Base-by-base conservation (phyloP, 1,140 invertebrate genomes). In the Geopemphigus sp. region DNA sequence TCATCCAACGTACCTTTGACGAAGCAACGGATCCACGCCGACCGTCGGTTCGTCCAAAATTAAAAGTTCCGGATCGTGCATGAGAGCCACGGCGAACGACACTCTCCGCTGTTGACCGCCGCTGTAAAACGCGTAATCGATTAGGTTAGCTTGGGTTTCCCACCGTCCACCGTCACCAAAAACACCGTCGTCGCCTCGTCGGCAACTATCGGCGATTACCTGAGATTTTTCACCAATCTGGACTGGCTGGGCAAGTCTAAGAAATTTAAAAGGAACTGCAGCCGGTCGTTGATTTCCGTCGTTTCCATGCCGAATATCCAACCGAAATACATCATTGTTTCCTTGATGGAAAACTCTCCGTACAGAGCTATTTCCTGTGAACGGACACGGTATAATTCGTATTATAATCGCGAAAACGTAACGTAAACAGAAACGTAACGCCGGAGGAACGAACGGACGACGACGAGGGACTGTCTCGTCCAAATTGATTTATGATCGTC, bases 21-120 rank as follows among this genome's bases (percentile, higher is more conserved):
- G 89, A 1, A 98, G 87, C 5, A 98, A 89, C 1, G 96, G 97
- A 87, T 98, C 96, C 0, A 98, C 95, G 54, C 97, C 96, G 11
- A 97, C 95, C 1, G 95, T 97, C 0, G 96, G 95, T 84, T 98
- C 96, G 84, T 98, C 96, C 63, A 98, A 86, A 83, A 98, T 96
- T 26, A 98, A 86, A 0, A 97, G 87, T 86, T 96, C 93, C 0
- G 95, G 95, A 81, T 95, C 92, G 57, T 96, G 93, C 26, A 98
- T 86, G 19, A 97, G 86, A 0, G 95, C 93, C 0, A 93, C 91
- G 0, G 95, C 94, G 72, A 98, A 89, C 11, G 94, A 96, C 15
- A 96, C 92, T 82, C 95, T 87, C 80, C 95, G 87, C 84, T 95
- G 93, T 85, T 97, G 95, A 17, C 96, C 95, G 57, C 96, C 96